A percentile compares a stretch with the other conserved stretches of the same genome.
Conservation (phyloP, 2,113 vertebrate genomes). For the Saccopteryx bilineata region DNA sequence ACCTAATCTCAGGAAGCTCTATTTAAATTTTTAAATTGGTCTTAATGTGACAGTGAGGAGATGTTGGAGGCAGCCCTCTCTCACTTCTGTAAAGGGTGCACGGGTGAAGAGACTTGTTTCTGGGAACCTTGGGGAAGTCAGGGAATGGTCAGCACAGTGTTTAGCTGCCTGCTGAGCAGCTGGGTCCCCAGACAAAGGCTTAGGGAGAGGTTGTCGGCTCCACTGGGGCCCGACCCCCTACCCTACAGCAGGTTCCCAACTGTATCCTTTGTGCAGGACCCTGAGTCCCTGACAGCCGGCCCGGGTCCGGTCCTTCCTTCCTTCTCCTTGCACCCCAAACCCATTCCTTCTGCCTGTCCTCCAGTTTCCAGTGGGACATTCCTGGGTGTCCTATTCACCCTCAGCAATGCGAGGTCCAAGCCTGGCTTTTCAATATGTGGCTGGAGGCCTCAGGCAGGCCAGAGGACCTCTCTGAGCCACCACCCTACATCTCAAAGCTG, state of each 20-base stretch:
- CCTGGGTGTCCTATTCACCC: rapidly evolving
- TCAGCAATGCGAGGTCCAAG: not conserved
- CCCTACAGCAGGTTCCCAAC: rapidly evolving
- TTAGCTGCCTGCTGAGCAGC: not conserved
- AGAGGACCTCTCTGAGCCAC: not conserved
- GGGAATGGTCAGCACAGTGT: rapidly evolving
- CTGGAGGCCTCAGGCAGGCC: not conserved
- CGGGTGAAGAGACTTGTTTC: rapidly evolving
- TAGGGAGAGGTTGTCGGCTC: not conserved
- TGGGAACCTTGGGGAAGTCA: too few relatives aligned
- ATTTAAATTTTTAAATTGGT: not conserved
- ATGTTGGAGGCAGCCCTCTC: not conserved
- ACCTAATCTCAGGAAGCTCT: not conserved
- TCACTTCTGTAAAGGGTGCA: not conserved
- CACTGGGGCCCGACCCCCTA: rapidly evolving
- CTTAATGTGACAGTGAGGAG: not conserved
- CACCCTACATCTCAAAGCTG: not conserved
- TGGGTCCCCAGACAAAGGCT: not conserved
- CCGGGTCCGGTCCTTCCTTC: rapidly evolving
- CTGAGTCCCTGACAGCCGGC: too few relatives aligned
- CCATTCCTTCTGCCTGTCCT: rapidly evolving
- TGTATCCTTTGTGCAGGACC: not conserved
- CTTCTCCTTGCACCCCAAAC: rapidly evolving
- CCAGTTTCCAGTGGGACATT: too few relatives aligned
- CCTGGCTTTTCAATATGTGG: not conserved